Conservation (phyloP, 2,888 invertebrate genomes). For the Mimumesa dahlbomi region DNA sequence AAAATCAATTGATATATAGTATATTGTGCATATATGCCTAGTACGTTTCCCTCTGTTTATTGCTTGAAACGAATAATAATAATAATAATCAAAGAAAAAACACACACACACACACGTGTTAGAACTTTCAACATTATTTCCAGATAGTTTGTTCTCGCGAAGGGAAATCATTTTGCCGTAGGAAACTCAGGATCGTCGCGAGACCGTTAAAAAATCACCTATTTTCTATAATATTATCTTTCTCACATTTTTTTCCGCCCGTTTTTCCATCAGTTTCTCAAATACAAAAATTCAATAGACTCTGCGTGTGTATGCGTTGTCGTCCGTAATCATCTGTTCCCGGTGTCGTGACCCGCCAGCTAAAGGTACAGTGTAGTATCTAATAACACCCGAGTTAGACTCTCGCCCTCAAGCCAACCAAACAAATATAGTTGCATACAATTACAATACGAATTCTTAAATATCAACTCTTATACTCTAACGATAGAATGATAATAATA, state of each 20-base stretch:
- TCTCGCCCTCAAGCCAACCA: slow-evolving; percentile 81
- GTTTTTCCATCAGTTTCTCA: slow-evolving; percentile 4
- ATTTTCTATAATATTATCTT: too few species aligned
- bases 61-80: too few species aligned
- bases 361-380: slow-evolving; percentile 81
- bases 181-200: slow-evolving; percentile 5
- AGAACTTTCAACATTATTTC: neutral
- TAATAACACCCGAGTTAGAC: slow-evolving; percentile 80
- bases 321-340: neutral
- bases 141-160: too few species aligned
- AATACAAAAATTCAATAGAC: slow-evolving; percentile 8
- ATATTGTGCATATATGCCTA: too few species aligned
- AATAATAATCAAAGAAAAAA: too few species aligned
- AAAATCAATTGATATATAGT: too few species aligned
- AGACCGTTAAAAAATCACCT: neutral
- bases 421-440: slow-evolving; percentile 80
- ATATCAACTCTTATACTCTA: slow-evolving; percentile 80
- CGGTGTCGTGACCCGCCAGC: slow-evolving; percentile 70
- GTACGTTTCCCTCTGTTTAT: too few species aligned
- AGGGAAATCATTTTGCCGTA: too few species aligned
- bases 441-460: slow-evolving; percentile 80
- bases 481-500: slow-evolving; percentile 78
- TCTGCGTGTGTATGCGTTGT: neutral
- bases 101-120: too few species aligned
- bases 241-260: neutral